phyloP scores from a whole-genome alignment of 2,797 vertebrate genomes.

The Tauraco hartlaubi region DNA sequence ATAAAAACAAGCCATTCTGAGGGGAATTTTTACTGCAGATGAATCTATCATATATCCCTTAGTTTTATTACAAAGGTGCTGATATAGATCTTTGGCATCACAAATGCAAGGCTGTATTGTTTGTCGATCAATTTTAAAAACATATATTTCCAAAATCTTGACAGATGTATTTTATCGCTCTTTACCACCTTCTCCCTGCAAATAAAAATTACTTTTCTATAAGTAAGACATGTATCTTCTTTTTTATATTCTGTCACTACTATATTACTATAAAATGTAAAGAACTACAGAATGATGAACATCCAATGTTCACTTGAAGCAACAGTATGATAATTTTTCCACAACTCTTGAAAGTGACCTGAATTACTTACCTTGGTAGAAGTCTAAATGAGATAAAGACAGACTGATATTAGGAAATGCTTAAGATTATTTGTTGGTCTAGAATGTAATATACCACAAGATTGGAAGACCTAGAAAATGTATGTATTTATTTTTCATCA shows the following conservation, averaged over 20 bases:
- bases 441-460: background rate
- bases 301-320: background rate
- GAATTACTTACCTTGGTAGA: background rate
- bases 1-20: background rate
- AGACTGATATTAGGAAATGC: background rate
- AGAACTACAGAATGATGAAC: background rate
- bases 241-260: conserved; percentile 45
- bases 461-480: background rate
- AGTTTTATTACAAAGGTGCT: conserved; percentile 49
- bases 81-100: background rate
- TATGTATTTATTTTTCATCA: background rate
- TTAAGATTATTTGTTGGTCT: background rate
- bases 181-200: background rate
- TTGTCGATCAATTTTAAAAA: conserved; percentile 28
- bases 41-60: background rate
- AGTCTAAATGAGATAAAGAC: background rate
- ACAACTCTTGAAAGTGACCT: background rate
- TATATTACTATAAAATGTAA: background rate
- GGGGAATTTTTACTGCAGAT: conserved; percentile 14
- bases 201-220: conserved; percentile 53
- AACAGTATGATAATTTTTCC: background rate
- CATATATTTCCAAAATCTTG: conserved; percentile 17
- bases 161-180: conserved; percentile 21
- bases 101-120: background rate
- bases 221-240: conserved; percentile 52